Evolutionary conservation across 2,888 invertebrate genomes (phyloP).

Genomic region (Lasioglossum zephyrum): DNA sequence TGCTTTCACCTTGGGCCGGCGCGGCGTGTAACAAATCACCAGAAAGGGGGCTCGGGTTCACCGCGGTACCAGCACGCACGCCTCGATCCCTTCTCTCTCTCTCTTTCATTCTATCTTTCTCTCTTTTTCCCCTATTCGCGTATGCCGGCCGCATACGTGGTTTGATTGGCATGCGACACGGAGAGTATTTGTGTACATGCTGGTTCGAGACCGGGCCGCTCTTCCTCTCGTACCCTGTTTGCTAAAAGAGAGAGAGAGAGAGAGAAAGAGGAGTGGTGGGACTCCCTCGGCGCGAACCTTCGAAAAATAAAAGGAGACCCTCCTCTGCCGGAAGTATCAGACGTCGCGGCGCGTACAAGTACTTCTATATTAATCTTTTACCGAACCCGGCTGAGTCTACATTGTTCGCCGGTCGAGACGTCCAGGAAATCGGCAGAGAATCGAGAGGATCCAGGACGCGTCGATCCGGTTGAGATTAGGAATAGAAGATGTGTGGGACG

Average conservation of each 20-base stretch:
- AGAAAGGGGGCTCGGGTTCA: conserved; percentile 66
- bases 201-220: conserved; percentile 65
- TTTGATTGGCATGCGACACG: conserved; percentile 82
- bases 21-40: conserved; percentile 72
- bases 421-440: background rate
- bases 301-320: conserved; percentile 53
- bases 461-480: background rate
- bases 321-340: conserved; percentile 69
- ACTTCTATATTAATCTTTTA: conserved; percentile 62
- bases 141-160: conserved; percentile 67
- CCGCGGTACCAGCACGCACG: conserved; percentile 61
- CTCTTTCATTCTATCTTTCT: conserved; percentile 15
- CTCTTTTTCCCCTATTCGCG: conserved; percentile 36
- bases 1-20: conserved; percentile 69
- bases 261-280: conserved; percentile 9
- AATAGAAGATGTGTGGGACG: background rate
- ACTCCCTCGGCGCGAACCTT: conserved; percentile 51
- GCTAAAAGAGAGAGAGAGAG: conserved; percentile 13
- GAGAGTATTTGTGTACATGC: conserved; percentile 79
- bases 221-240: conserved; percentile 54
- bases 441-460: background rate
- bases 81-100: conserved; percentile 15
- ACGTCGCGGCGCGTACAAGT: conserved; percentile 47
- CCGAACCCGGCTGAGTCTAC: conserved; percentile 32
- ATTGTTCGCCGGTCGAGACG: conserved; percentile 24